These are phyloP conservation scores for Nudaria mundana DNA, from an alignment of 2,888 invertebrate species.

Conservation along the genomic window DNA sequence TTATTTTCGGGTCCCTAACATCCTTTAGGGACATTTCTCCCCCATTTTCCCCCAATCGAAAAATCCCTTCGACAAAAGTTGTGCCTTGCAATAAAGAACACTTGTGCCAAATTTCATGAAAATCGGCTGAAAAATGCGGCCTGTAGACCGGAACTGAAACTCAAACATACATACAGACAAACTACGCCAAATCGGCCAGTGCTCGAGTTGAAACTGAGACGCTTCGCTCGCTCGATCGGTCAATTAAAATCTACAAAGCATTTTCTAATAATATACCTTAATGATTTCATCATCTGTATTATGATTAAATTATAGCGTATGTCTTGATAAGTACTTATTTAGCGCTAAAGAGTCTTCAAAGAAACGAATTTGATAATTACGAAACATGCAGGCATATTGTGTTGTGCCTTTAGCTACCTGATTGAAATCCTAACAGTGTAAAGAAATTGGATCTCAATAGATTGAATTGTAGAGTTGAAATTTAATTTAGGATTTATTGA, in stretches of 20 bases:
- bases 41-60: no score
- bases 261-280: neutral
- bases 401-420: slow-evolving; percentile 27
- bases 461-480: slow-evolving; percentile 2
- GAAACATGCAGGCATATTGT: slow-evolving; percentile 47
- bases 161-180: no score
- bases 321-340: slow-evolving; percentile 13
- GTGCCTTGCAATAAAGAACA: no score
- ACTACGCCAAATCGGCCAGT: no score
- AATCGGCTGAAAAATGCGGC: no score
- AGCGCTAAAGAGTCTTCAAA: slow-evolving; percentile 21
- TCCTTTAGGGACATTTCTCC: no score
- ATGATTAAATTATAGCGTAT: slow-evolving; percentile 18
- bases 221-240: no score
- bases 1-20: no score
- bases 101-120: no score
- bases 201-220: no score
- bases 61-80: no score
- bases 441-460: slow-evolving; percentile 12
- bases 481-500: slow-evolving; percentile 4
- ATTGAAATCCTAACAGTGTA: slow-evolving; percentile 7
- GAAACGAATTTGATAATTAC: slow-evolving; percentile 38
- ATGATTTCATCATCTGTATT: slow-evolving; percentile 3
- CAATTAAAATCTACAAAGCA: neutral
- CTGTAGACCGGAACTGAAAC: no score